Evolutionary conservation across 2,888 invertebrate species (phyloP).

Genomic region (Biston betularia): DNA sequence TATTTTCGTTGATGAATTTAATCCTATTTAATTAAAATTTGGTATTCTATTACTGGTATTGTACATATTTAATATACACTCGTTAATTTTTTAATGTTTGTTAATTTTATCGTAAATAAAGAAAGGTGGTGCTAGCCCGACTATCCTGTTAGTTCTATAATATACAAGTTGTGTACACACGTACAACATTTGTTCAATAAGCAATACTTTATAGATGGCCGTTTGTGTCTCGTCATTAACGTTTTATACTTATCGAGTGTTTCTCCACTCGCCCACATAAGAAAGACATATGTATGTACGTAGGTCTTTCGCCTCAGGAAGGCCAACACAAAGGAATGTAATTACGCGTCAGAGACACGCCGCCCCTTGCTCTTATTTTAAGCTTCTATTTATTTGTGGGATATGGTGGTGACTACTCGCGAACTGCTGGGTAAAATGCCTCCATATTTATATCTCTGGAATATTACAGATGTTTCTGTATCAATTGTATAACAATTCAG

Average conservation of each 20-base stretch:
- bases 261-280: background rate
- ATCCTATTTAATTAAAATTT: too few species aligned
- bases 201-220: too few species aligned
- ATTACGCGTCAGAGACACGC: conserved; percentile 74
- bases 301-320: conserved; percentile 33
- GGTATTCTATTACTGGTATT: too few species aligned
- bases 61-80: too few species aligned
- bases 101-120: too few species aligned
- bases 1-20: too few species aligned
- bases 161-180: too few species aligned
- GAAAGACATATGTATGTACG: background rate
- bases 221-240: background rate
- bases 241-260: background rate
- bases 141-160: too few species aligned
- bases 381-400: conserved; percentile 35
- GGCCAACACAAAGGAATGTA: conserved; percentile 75
- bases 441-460: background rate
- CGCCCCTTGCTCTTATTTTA: conserved; percentile 59
- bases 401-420: conserved; percentile 13
- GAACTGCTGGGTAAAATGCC: conserved; percentile 2
- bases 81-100: too few species aligned
- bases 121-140: too few species aligned
- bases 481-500: background rate
- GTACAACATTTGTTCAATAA: too few species aligned
- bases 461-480: background rate